phyloP scores from a whole-genome alignment of 2,888 invertebrate genomes.

The Drosophila mulleri region DNA sequence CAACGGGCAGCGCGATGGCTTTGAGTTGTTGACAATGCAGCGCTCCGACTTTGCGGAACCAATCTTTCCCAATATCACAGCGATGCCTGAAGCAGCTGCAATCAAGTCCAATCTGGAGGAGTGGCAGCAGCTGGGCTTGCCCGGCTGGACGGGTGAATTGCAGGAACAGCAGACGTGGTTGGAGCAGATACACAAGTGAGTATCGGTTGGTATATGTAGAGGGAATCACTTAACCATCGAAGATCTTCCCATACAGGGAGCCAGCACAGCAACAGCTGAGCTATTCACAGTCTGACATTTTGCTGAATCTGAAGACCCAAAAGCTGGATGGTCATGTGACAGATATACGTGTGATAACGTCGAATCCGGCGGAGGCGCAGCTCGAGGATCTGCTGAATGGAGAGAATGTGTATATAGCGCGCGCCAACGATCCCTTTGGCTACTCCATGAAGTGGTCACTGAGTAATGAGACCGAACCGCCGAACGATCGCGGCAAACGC shows the following conservation, averaged over 20 bases:
- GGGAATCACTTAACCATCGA: too few species aligned
- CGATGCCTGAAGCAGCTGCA: conserved; percentile 8
- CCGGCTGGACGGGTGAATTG: conserved; percentile 82
- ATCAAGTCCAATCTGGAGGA: conserved; percentile 52
- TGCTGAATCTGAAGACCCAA: conserved; percentile 48
- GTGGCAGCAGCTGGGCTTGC: conserved; percentile 81
- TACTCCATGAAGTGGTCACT: conserved; percentile 83
- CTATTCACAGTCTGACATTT: conserved; percentile 50
- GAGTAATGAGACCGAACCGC: conserved; percentile 45
- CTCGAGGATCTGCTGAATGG: conserved; percentile 58
- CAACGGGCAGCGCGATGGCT: conserved; percentile 28
- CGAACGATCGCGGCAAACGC: conserved; percentile 88
- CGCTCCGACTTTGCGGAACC: conserved; percentile 81
- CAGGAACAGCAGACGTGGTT: conserved; percentile 34
- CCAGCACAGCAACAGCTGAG: not conserved
- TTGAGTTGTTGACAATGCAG: conserved; percentile 68
- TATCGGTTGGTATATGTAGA: not conserved
- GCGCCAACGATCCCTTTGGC: conserved; percentile 84
- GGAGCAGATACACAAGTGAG: conserved; percentile 64
- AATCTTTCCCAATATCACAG: conserved; percentile 81
- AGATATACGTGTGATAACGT: conserved; percentile 57
- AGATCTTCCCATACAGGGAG: conserved; percentile 32
- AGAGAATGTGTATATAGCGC: conserved; percentile 80
- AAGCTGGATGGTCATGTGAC: conserved; percentile 61
- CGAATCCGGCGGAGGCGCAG: conserved; percentile 19